These are phyloP conservation scores for Cetoscarus ocellatus DNA, from an alignment of 2,797 vertebrate species.

Conservation along the genomic window DNA sequence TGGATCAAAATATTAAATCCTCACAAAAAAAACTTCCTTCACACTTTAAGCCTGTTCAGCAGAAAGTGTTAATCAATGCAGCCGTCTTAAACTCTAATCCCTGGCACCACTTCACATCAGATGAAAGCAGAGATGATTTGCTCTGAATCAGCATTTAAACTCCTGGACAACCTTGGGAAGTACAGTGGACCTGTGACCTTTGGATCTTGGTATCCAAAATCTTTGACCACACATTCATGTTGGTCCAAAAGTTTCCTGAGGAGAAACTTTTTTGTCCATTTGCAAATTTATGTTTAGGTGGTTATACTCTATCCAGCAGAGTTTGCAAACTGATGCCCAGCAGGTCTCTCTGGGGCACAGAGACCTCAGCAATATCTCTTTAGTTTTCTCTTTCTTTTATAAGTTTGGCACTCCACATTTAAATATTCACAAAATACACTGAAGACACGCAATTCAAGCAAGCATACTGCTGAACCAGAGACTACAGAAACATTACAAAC, in stretches of 20 bases:
- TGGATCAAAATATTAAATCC: slow-evolving; percentile 69
- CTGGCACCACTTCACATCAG: slow-evolving; percentile 64
- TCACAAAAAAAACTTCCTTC: slow-evolving; percentile 15
- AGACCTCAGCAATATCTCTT: too few species aligned
- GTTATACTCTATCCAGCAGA: neutral
- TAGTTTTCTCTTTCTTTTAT: too few species aligned
- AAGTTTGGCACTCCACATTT: too few species aligned
- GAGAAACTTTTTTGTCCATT: neutral
- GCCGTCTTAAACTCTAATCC: slow-evolving; percentile 56
- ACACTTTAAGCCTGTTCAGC: slow-evolving; percentile 70
- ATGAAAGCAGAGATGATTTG: slow-evolving; percentile 64
- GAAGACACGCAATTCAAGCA: too few species aligned
- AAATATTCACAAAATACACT: too few species aligned
- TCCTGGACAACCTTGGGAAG: slow-evolving; percentile 46
- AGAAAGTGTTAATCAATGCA: slow-evolving; percentile 74
- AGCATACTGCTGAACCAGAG: too few species aligned
- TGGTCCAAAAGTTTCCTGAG: slow-evolving; percentile 9
- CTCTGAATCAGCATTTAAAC: slow-evolving; percentile 70
- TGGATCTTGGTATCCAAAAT: slow-evolving; percentile 16
- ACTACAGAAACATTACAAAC: too few species aligned
- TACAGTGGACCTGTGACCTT: slow-evolving; percentile 48
- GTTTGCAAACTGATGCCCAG: slow-evolving; percentile 1
- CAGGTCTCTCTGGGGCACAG: too few species aligned
- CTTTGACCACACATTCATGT: slow-evolving; percentile 11
- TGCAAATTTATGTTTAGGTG: neutral